Percentiles rank a stretch among this genome's conserved stretches.
These are phyloP conservation scores for Oeneis ivallda DNA, from an alignment of 2,888 invertebrate genomes.

Conservation along the genomic window DNA sequence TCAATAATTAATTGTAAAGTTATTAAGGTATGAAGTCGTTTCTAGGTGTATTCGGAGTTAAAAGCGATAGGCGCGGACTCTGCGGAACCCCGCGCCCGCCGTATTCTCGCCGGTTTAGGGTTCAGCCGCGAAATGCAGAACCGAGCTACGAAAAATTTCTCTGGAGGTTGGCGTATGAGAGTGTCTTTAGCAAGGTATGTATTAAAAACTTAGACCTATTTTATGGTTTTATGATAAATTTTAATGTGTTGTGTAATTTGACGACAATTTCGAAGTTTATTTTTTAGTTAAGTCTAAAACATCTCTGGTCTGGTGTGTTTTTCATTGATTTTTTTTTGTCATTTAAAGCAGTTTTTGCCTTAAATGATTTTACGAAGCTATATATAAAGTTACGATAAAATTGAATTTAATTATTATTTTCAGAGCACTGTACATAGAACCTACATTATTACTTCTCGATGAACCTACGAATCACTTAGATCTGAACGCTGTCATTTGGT, in stretches of 20 bases:
- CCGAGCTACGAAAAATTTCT: conserved; percentile 93
- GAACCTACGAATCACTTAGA: conserved; percentile 99
- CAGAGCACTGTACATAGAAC: conserved; percentile 97
- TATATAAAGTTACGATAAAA: no score
- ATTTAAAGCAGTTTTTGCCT: no score
- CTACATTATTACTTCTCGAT: conserved; percentile 97
- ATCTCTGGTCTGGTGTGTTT: no score
- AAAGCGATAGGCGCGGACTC: conserved; percentile 98
- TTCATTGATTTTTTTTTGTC: no score
- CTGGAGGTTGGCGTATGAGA: conserved; percentile 99
- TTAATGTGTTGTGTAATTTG: no score
- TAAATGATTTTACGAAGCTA: no score
- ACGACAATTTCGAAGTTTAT: no score
- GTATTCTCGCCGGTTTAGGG: conserved; percentile 98
- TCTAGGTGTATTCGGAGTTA: conserved; percentile 93
- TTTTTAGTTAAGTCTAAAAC: no score
- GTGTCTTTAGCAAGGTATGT: conserved; percentile 91
- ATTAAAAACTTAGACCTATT: neutral
- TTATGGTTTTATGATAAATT: no score
- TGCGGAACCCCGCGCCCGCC: conserved; percentile 96
- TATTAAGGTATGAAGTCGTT: neutral
- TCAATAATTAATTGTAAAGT: no score
- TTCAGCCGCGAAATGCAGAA: conserved; percentile 95
- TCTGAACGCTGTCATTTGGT: conserved; percentile 99
- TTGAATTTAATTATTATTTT: conserved; percentile 40